Evolutionary conservation across 1,140 invertebrate species (phyloP).

Genomic region (Drosophila malerkotliana): DNA sequence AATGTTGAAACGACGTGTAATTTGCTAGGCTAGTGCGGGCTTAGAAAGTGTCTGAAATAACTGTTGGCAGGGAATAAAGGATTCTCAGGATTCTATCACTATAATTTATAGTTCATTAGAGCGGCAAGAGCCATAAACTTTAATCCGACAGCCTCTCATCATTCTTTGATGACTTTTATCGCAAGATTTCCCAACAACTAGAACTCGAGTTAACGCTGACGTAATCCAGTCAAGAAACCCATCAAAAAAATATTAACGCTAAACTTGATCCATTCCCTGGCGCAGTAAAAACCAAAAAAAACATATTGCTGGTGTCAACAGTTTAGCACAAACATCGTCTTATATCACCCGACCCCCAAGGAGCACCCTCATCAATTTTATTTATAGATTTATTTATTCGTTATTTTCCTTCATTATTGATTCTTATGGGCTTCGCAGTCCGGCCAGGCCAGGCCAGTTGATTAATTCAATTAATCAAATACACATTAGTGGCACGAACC

Average conservation of each 20-base stretch:
- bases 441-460: conserved; percentile 33
- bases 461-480: conserved; percentile 81
- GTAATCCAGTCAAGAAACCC: conserved; percentile 45
- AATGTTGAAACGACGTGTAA: conserved; percentile 47
- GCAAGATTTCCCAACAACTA: conserved; percentile 7
- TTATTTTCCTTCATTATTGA: conserved; percentile 37
- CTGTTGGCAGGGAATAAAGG: background rate
- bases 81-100: background rate
- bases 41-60: background rate
- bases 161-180: conserved; percentile 12
- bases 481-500: conserved; percentile 70
- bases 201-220: conserved; percentile 28
- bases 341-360: conserved; percentile 23
- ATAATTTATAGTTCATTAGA: background rate
- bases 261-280: conserved; percentile 4
- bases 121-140: conserved; percentile 4
- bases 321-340: conserved; percentile 42
- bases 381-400: conserved; percentile 49
- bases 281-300: conserved; percentile 12
- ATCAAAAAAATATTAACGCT: conserved; percentile 36
- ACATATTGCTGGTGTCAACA: conserved; percentile 46
- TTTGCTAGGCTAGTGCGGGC: conserved; percentile 14
- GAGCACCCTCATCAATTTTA: conserved; percentile 47
- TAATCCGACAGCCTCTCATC: conserved; percentile 3
- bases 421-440: conserved; percentile 42